Conservation (phyloP, 1,140 invertebrate species). For the Tenebrio molitor region DNA sequence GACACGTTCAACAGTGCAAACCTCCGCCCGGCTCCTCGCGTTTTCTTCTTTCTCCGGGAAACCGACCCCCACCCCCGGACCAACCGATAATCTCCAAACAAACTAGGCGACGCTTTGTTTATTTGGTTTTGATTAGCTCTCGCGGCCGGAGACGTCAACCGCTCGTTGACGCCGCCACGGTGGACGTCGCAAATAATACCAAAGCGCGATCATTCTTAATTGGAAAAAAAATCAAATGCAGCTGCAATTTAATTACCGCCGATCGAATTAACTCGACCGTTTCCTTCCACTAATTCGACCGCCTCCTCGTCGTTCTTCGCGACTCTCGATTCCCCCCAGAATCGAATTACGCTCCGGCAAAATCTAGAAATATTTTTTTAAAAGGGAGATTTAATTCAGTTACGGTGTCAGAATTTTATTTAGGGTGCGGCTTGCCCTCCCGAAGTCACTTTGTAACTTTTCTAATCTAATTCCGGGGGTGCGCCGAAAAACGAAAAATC, state of each 20-base stretch:
- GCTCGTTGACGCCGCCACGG: neutral
- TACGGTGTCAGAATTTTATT: neutral
- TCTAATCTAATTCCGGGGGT: neutral
- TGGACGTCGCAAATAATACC: no score
- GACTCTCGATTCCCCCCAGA: neutral
- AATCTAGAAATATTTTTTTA: neutral
- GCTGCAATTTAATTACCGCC: no score
- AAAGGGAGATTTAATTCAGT: neutral
- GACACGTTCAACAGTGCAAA: neutral
- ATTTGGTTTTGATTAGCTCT: neutral
- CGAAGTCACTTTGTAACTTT: neutral
- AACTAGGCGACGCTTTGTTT: no score
- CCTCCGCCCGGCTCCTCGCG: neutral
- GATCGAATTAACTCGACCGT: no score
- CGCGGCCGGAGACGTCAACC: neutral
- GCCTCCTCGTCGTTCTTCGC: no score
- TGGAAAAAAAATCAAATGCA: no score
- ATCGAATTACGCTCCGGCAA: neutral
- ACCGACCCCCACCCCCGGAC: no score
- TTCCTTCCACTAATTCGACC: no score
- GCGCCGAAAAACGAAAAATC: neutral
- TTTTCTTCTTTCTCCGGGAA: no score
- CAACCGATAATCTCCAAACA: no score
- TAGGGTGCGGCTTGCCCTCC: neutral
- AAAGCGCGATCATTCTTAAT: no score